Conservation (phyloP, 1,140 invertebrate genomes). For the Drosophila pruinosa region DNA sequence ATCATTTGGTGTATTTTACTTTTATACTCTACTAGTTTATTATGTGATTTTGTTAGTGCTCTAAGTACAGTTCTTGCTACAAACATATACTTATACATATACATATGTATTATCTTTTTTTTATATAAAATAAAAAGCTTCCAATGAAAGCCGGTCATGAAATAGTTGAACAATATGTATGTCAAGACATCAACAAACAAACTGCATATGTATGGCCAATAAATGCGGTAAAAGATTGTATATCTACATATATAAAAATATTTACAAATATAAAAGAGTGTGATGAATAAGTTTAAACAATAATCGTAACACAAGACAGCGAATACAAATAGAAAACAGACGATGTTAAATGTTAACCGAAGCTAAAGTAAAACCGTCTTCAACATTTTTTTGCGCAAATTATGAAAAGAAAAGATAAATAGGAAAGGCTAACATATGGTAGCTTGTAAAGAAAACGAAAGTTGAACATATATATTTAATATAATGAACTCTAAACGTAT, state of each 20-base stretch:
- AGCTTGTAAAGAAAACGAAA: conserved; percentile 42
- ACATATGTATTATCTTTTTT: conserved; percentile 36
- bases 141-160: conserved; percentile 49
- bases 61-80: conserved; percentile 70
- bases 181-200: conserved; percentile 32
- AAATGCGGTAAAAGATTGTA: conserved; percentile 57
- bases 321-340: conserved; percentile 62
- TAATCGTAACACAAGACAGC: conserved; percentile 78
- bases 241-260: conserved; percentile 58
- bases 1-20: conserved; percentile 24
- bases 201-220: conserved; percentile 33
- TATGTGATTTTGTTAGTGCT: conserved; percentile 76
- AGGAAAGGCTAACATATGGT: conserved; percentile 38
- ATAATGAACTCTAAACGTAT: conserved; percentile 46
- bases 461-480: conserved; percentile 51
- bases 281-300: conserved; percentile 66
- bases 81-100: neutral
- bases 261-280: conserved; percentile 48
- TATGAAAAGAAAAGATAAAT: conserved; percentile 7
- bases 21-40: conserved; percentile 72
- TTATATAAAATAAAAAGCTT: conserved; percentile 43
- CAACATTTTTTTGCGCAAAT: conserved; percentile 44
- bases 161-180: conserved; percentile 15
- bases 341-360: conserved; percentile 54
- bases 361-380: conserved; percentile 59